phyloP scores from a whole-genome alignment of 2,113 vertebrate species.

The Apodemus sylvaticus region DNA sequence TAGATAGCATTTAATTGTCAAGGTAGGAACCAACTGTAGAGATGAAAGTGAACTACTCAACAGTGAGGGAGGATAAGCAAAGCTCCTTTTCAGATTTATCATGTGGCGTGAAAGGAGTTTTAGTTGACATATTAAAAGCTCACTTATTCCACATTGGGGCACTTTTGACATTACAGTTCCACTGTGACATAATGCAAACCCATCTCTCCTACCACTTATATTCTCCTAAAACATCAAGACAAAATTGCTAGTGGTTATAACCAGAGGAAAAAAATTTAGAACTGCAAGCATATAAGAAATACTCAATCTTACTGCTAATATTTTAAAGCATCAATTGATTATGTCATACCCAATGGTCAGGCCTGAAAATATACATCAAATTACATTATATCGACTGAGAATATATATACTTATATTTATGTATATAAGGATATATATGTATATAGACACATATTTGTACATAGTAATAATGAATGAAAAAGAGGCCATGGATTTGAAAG shows the following conservation, averaged over 20 bases:
- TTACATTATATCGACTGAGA: neutral
- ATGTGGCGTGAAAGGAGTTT: neutral
- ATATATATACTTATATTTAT: neutral
- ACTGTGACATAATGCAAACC: neutral
- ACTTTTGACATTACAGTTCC: neutral
- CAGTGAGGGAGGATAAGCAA: constrained; percentile 4
- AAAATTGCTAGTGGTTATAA: neutral
- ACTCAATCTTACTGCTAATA: neutral
- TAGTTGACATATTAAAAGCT: constrained; percentile 3
- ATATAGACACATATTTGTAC: neutral
- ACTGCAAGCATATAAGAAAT: neutral
- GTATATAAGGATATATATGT: neutral
- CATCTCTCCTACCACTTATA: neutral
- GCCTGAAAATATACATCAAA: neutral
- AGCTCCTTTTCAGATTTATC: neutral
- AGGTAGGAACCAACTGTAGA: neutral
- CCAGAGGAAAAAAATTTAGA: neutral
- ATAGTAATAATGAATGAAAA: neutral
- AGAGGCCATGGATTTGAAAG: neutral
- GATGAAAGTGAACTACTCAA: constrained; percentile 20
- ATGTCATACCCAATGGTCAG: neutral
- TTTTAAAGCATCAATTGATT: neutral
- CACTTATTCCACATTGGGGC: neutral
- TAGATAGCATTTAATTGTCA: constrained; percentile 13
- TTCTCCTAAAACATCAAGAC: neutral